Base-by-base conservation (phyloP, 2,113 vertebrate species). In the Lipophrys pholis region DNA sequence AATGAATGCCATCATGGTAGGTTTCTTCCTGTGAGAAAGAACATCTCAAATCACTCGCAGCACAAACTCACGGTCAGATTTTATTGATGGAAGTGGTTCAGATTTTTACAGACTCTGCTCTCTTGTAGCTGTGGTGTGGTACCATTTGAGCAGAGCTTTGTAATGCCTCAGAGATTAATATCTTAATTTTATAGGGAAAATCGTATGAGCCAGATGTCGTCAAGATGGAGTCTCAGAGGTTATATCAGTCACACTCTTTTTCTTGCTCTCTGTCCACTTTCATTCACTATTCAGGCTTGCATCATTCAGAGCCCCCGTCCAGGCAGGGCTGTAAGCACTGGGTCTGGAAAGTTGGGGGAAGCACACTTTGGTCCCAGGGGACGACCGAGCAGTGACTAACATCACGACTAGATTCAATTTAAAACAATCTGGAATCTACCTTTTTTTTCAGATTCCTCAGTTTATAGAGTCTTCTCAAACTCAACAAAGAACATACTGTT, bases 121-220 rank as follows among this genome's bases (percentile, higher is more conserved):
- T 69, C 62, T 67, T 84, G 21, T 68, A 16, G 63, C 63, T 11
- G 52, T 53, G 41, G 49, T 62, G 36, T 65, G 59, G 45, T 60
- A 62, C 80, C 69, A 58, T 51, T 74, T 57, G 38, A 74, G 45
- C 62, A 45, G 50, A 41, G 45, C 67, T 56, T 60, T 59, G 16
- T 69, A 57, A 87, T 64, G 38, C 80, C 62, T n/a, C 66, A 64
- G 78, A 83, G 78, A 80, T 87, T 84, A 78, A 87, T 83, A 78
- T 69, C 35, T 64, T n/a, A 36, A 39, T 79, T 89, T 91, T 87
- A 85, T 76, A 30, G 59, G 80, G 72, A 79, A 84, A 49, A 63
- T 61, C 55, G 3, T 67, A 16, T 11, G 59, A 74, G 76, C 85
- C 82, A 88, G 56, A 88, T 68, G 80, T 73, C 74, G 67, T 88